Evolutionary conservation across 2,797 vertebrate genomes (phyloP), one percentile per base, ranked within the genome.

Genomic region (Myotis pilosus): DNA sequence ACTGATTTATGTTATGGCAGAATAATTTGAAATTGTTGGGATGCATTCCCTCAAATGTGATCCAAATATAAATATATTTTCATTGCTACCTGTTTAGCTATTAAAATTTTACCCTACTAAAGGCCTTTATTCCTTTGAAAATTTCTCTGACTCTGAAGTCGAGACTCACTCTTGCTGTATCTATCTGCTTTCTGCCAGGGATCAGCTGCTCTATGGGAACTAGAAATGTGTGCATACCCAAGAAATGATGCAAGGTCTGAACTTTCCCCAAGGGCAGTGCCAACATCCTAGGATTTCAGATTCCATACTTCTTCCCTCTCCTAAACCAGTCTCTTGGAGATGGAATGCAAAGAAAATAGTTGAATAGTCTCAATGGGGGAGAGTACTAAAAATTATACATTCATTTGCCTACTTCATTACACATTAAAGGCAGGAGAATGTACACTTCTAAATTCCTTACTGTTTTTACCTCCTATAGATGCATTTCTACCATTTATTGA

Each of bases 241-340:
- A 98, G 90, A 28, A 20, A 15, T 98, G 98, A 98, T 96, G 95
- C 96, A 97, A 97, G 92, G 87, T 88, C 97, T 98, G 96, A 98
- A 97, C 95, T 72, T 23, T 94, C 97, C 94, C 97, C 96, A 96
- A 96, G 93, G 6, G 89, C 85, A 5, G 88, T 97, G 72, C 1
- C 62, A 97, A 95, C 95, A 94, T 96, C 93, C 9, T 41, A 95
- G 87, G 90, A 96, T 53, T 95, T 88, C 92, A 96, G 41, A 91
- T 20, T 91, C 69, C 22, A 44, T 49, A 49, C 30, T 74, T 71
- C 38, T 89, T 88, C 33, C 41, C 66, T 38, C 87, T 83, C 53
- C 51, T 80, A 91, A 93, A 89, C 60, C 60, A 85, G 19, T 47
- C 33, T 57, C 44, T 72, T 75, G 53, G 33, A 51, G 68, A 88